phyloP scores from a whole-genome alignment of 2,113 vertebrate species.

The Zosterops lateralis region DNA sequence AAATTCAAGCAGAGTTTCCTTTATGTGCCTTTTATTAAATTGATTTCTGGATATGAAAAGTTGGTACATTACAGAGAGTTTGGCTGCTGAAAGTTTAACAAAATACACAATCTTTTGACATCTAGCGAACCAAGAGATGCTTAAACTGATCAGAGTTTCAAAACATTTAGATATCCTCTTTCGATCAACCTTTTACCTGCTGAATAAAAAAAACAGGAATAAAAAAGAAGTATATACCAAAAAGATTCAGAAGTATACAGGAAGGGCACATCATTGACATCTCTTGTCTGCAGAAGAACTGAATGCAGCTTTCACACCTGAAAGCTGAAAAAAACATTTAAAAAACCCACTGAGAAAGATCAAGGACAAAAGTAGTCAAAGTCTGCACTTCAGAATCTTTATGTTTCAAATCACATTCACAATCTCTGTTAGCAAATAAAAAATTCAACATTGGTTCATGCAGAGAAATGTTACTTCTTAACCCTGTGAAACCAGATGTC shows the following conservation, averaged over 20 bases:
- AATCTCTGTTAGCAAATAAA: neutral
- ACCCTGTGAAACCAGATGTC: neutral
- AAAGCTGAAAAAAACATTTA: neutral
- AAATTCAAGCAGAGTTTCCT: neutral
- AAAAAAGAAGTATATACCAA: no score
- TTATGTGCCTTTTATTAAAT: neutral
- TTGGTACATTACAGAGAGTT: neutral
- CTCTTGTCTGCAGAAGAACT: neutral
- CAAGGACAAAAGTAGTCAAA: neutral
- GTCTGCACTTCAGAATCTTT: neutral
- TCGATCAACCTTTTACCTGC: neutral
- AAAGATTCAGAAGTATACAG: neutral
- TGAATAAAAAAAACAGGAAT: neutral
- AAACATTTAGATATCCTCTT: neutral
- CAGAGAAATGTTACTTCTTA: neutral
- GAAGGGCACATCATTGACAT: neutral
- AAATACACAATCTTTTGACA: neutral
- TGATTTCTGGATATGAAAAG: neutral
- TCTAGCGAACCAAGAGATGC: neutral
- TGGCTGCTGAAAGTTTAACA: neutral
- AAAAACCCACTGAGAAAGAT: neutral
- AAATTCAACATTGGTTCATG: neutral
- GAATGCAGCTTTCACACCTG: neutral
- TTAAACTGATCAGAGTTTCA: neutral
- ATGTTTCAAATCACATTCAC: neutral